Base-by-base conservation (phyloP, 2,113 vertebrate species). In the Phalacrocorax pelagicus region DNA sequence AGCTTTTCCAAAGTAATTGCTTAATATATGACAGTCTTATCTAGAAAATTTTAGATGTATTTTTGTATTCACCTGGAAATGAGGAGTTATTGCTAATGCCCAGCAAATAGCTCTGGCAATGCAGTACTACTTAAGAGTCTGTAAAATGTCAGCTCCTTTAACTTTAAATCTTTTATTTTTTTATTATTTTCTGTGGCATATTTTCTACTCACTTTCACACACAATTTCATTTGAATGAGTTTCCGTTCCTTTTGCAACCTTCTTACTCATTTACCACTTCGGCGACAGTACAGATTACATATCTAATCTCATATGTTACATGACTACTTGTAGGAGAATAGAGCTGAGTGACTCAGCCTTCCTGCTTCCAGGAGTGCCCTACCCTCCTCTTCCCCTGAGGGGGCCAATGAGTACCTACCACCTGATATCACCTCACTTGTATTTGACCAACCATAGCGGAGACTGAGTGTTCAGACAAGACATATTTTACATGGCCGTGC, bases 361-460 rank as follows among this genome's bases (percentile, higher is more conserved):
- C 71, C 87, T 63, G 5, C 26, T 73, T n/a, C 52, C 83, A 62
- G 27, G 65, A 81, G 54, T 2, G 49, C 94, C 88, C 90, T 80
- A 32, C 96, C 92, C 89, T 88, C 54, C 96, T 78, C 42, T 85
- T 80, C 74, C 59, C 65, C 86, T 0, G 17, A 91, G 85, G 81
- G 51, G 51, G 9, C 94, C 96, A 96, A 96, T 96, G 87, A 49
- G 54, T 51, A 19, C 65, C 79, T 82, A 72, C 74, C 92, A 3
- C 96, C 97, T 67, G 92, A 97, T 86, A 97, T 98, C 89, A 44
- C 95, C 97, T 96, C 89, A 98, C 54, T 70, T 8, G 49, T 20
- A 2, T 13, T 2, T 54, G 72, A 36, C 98, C 98, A 98, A 97
- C 97, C 95, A 0, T 72, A 4, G 30, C 0, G 0, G 58, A 70